These are phyloP conservation scores for Leptobrachium ailaonicum DNA, from an alignment of 2,113 vertebrate genomes.

Conservation along the genomic window DNA sequence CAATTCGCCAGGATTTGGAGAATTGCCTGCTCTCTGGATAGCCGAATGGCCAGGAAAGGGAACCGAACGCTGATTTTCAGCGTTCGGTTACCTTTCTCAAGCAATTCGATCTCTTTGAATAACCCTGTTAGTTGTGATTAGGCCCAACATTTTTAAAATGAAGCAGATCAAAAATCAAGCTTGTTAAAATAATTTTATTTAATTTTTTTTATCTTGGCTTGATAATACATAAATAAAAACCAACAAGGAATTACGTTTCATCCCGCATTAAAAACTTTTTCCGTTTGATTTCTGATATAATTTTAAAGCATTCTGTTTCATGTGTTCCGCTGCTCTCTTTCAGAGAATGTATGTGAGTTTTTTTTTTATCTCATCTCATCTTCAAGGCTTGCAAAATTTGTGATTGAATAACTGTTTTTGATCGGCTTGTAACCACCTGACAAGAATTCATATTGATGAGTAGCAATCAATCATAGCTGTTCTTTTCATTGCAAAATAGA, in stretches of 20 bases:
- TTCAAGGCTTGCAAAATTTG: constrained; percentile 44
- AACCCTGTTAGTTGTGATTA: too few species aligned
- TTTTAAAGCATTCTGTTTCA: constrained; percentile 47
- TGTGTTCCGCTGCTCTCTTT: constrained; percentile 42
- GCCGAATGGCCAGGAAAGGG: too few species aligned
- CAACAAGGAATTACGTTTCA: constrained; percentile 51
- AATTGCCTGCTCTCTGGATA: too few species aligned
- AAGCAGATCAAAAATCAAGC: too few species aligned
- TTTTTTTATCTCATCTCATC: constrained; percentile 22
- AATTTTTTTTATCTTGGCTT: constrained; percentile 23
- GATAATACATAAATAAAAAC: constrained; percentile 5
- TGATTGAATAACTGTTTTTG: constrained; percentile 52
- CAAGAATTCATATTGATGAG: constrained; percentile 28
- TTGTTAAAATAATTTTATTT: not conserved
- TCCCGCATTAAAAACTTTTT: constrained; percentile 50
- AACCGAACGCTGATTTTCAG: too few species aligned
- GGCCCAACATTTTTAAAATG: too few species aligned
- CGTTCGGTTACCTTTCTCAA: too few species aligned
- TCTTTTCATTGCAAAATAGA: constrained; percentile 49
- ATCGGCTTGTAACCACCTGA: constrained; percentile 17
- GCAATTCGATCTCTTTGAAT: too few species aligned
- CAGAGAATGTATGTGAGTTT: constrained; percentile 50
- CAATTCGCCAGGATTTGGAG: too few species aligned
- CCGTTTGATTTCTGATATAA: constrained; percentile 46
- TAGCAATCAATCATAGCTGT: constrained; percentile 51